phyloP scores from a whole-genome alignment of 35 echinoderm and acorn worm genomes.

The Stichopus chloronotus region DNA sequence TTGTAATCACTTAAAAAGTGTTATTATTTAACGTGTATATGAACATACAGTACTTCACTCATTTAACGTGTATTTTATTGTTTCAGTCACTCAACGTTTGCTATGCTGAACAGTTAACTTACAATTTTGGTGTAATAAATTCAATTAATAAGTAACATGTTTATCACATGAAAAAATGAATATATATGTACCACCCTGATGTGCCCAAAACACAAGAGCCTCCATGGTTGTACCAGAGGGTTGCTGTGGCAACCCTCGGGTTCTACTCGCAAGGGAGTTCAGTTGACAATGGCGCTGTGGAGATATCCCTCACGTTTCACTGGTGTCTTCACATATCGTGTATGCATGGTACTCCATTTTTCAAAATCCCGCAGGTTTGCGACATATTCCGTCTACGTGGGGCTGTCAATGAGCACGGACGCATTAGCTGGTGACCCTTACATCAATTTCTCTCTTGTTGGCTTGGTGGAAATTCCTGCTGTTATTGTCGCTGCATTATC shows the following conservation, averaged over 20 bases:
- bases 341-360: slow-evolving; percentile 47
- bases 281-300: not conserved
- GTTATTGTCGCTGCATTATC: slow-evolving; percentile 54
- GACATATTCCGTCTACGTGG: slow-evolving; percentile 57
- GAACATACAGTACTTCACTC: no score
- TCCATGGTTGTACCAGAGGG: no score
- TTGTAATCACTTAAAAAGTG: no score
- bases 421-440: slow-evolving; percentile 55
- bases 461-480: slow-evolving; percentile 60
- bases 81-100: no score
- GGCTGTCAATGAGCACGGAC: slow-evolving; percentile 46
- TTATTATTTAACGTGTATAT: no score
- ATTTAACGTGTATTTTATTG: no score
- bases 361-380: slow-evolving; percentile 56
- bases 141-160: no score
- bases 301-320: not conserved
- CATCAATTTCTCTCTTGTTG: slow-evolving; percentile 61
- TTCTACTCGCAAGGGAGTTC: not conserved
- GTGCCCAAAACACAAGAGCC: no score
- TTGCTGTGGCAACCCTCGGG: not conserved
- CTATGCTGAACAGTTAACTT: no score
- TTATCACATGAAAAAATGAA: no score
- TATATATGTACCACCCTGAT: no score
- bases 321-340: not conserved
- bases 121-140: no score